Conservation (phyloP, 2,113 vertebrate genomes). For the Labeo rohita region DNA sequence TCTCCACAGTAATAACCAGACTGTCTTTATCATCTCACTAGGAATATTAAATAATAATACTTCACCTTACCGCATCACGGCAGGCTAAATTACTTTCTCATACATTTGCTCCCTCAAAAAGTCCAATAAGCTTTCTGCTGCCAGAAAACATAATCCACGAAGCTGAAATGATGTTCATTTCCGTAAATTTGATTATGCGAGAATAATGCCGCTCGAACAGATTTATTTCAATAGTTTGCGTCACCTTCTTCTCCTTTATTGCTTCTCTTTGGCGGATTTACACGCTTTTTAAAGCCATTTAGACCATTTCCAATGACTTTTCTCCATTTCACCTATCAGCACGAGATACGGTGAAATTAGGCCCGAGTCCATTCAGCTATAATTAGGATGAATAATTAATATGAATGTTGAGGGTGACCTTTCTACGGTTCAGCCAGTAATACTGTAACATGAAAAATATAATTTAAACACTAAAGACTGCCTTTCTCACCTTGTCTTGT, state of each 20-base stretch:
- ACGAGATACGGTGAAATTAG: slow-evolving; percentile 52
- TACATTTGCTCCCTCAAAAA: slow-evolving; percentile 26
- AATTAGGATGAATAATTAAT: slow-evolving; percentile 75
- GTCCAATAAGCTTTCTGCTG: slow-evolving; percentile 28
- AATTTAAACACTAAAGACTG: slow-evolving; percentile 41
- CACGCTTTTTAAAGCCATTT: slow-evolving; percentile 59
- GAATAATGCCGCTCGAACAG: background rate
- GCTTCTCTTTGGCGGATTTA: background rate
- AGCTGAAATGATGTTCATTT: slow-evolving; percentile 16
- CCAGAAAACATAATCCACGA: slow-evolving; percentile 25
- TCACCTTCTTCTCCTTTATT: slow-evolving; percentile 29
- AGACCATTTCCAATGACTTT: slow-evolving; percentile 69
- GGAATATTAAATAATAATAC: background rate
- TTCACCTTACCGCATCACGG: background rate
- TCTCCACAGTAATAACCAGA: background rate
- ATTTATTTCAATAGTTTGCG: slow-evolving; percentile 33
- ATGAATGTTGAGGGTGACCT: slow-evolving; percentile 75
- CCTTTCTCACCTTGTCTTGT: slow-evolving; percentile 17
- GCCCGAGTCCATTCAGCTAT: slow-evolving; percentile 66
- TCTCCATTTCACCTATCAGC: slow-evolving; percentile 36
- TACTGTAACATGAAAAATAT: slow-evolving; percentile 52
- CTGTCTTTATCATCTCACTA: background rate
- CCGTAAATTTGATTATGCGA: slow-evolving; percentile 25
- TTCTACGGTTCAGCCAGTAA: slow-evolving; percentile 63
- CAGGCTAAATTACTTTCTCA: background rate